phyloP scores from a whole-genome alignment of 2,888 invertebrate genomes.

The Lithophane ornitopus region DNA sequence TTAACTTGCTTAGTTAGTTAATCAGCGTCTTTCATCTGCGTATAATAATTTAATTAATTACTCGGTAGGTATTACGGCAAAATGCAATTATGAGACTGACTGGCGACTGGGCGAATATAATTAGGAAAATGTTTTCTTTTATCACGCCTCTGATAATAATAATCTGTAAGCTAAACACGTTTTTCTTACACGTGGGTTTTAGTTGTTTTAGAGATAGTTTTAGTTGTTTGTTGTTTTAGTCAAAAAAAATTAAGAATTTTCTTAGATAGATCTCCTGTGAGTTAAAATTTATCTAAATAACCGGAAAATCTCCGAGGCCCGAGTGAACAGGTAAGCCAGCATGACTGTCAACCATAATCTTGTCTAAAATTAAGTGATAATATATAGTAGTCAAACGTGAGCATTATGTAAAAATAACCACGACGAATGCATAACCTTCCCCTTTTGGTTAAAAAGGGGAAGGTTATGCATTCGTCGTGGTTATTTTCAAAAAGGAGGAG shows the following conservation, averaged over 20 bases:
- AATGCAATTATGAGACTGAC: slow-evolving; percentile 48
- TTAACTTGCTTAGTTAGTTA: slow-evolving; percentile 43
- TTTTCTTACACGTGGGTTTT: slow-evolving; percentile 29
- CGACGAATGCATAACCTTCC: no score
- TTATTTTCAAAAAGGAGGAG: no score
- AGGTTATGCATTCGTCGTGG: no score
- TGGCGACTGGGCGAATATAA: slow-evolving; percentile 37
- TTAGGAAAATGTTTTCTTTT: slow-evolving; percentile 46
- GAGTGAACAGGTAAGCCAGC: not conserved
- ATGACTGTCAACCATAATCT: not conserved
- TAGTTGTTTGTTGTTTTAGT: slow-evolving; percentile 12
- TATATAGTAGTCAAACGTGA: not conserved
- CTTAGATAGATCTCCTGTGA: not conserved
- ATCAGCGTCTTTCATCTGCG: slow-evolving; percentile 53
- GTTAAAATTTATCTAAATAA: not conserved
- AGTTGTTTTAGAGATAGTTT: not conserved
- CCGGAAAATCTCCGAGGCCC: no score
- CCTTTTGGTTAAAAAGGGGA: no score
- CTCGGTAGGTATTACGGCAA: slow-evolving; percentile 56
- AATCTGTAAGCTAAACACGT: slow-evolving; percentile 35
- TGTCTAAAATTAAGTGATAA: not conserved
- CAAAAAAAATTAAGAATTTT: not conserved
- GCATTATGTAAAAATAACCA: not conserved
- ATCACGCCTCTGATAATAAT: slow-evolving; percentile 36
- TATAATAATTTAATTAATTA: slow-evolving; percentile 54